A percentile compares a stretch with the other conserved stretches of the same genome.
Conservation (phyloP, 2,888 invertebrate genomes). For the Pinctada fucata region DNA sequence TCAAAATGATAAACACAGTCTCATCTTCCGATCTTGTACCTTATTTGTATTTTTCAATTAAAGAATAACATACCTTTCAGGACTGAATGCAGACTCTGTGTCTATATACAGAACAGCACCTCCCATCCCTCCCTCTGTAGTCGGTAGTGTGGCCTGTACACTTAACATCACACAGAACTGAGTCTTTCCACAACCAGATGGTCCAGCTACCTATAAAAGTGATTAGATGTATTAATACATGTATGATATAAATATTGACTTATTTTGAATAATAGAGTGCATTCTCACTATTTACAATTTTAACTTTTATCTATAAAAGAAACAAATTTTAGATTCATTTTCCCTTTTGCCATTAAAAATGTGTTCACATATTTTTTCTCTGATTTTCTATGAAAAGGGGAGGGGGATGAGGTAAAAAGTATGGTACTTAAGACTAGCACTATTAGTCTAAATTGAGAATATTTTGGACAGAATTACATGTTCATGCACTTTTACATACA, state of each 20-base stretch:
- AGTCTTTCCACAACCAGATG: constrained; percentile 72
- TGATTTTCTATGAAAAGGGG: no score
- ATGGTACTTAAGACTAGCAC: no score
- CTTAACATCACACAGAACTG: constrained; percentile 70
- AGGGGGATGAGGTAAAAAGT: no score
- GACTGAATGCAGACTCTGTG: constrained; percentile 70
- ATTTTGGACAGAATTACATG: no score
- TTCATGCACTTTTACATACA: no score
- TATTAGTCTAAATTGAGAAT: no score
- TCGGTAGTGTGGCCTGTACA: constrained; percentile 55
- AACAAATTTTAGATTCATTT: no score
- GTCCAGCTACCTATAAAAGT: constrained; percentile 65
- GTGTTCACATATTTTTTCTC: no score
- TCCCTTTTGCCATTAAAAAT: no score
- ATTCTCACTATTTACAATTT: background rate
- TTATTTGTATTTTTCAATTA: no score
- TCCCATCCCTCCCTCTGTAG: constrained; percentile 45
- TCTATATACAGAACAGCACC: constrained; percentile 68
- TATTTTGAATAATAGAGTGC: background rate
- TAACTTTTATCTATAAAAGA: background rate
- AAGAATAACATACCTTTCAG: constrained; percentile 55
- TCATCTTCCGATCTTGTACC: no score
- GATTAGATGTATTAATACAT: background rate
- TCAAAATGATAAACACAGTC: no score
- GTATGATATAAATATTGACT: background rate